Evolutionary conservation across 2,797 vertebrate species (phyloP).

Genomic region (Myioborus melanocephalus): DNA sequence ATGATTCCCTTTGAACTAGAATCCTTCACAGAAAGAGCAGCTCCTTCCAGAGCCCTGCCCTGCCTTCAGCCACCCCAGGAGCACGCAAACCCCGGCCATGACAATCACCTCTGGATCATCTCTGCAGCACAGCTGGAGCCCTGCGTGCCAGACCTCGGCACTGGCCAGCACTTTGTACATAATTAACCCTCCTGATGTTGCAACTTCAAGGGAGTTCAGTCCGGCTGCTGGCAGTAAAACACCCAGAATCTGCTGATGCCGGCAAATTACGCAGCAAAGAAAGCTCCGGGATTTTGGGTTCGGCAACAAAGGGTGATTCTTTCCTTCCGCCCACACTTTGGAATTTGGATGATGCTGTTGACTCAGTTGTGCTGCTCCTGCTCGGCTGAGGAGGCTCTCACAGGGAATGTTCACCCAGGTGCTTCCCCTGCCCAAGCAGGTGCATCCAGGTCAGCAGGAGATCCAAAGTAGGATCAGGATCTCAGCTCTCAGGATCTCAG

Average conservation of each 20-base stretch:
- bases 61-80: not conserved
- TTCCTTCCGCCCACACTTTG: constrained; percentile 3
- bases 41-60: not conserved
- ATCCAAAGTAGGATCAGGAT: not conserved
- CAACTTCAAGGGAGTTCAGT: constrained; percentile 50
- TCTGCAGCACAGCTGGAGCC: constrained; percentile 55
- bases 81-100: not conserved
- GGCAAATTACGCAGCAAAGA: not conserved
- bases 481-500: not conserved
- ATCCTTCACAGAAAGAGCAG: not conserved
- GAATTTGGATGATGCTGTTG: constrained; percentile 3
- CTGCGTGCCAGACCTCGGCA: constrained; percentile 21
- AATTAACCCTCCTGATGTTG: constrained; percentile 56
- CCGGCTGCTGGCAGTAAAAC: constrained; percentile 35
- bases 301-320: constrained; percentile 31
- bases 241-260: constrained; percentile 9
- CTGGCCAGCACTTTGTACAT: constrained; percentile 49
- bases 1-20: not conserved
- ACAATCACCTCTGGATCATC: constrained; percentile 42
- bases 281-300: constrained; percentile 19
- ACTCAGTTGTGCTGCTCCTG: not conserved
- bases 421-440: not conserved
- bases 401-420: not conserved
- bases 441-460: not conserved
- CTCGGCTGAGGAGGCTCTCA: not conserved